phyloP scores from a whole-genome alignment of 2,113 vertebrate species.

The Carlito syrichta region DNA sequence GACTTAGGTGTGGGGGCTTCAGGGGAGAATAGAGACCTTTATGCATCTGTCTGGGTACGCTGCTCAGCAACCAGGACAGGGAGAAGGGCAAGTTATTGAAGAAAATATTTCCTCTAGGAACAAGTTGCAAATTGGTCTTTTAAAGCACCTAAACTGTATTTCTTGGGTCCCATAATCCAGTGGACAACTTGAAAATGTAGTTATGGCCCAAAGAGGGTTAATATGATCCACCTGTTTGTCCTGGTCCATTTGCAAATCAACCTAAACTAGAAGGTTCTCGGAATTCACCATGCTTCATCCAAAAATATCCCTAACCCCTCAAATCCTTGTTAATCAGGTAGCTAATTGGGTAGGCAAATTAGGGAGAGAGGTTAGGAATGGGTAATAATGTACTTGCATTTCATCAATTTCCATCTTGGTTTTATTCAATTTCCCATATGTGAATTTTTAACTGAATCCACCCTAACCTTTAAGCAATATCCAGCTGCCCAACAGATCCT shows the following conservation, averaged over 20 bases:
- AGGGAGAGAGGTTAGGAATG: too few relatives aligned
- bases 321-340: background rate
- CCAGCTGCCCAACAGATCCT: background rate
- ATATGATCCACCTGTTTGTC: background rate
- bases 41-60: background rate
- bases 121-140: accelerated
- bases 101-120: background rate
- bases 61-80: too few relatives aligned
- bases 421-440: background rate
- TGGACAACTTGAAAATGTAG: background rate
- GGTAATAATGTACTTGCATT: background rate
- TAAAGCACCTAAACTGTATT: background rate
- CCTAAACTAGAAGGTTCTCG: background rate
- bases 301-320: background rate
- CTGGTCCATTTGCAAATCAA: background rate
- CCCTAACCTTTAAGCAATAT: background rate
- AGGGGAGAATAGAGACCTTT: background rate
- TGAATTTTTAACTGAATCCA: background rate
- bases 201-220: background rate
- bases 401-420: background rate
- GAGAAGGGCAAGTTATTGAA: too few relatives aligned
- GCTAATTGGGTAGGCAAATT: background rate
- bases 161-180: background rate
- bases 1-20: background rate
- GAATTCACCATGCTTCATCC: background rate